These are phyloP conservation scores for Patella depressa DNA, from an alignment of 2,888 invertebrate genomes.

Conservation along the genomic window DNA sequence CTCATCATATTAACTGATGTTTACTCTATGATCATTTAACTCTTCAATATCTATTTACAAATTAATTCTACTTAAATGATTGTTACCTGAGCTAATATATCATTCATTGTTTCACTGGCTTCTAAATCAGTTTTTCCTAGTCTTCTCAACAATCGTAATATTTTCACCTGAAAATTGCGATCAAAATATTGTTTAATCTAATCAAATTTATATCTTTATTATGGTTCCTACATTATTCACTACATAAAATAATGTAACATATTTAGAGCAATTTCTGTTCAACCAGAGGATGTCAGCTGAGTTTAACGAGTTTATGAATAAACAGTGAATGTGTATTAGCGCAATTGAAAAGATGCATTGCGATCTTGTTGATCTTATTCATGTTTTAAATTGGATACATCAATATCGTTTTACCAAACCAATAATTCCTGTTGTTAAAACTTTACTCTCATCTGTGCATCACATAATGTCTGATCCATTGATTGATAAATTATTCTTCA, in stretches of 20 bases:
- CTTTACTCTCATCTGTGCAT: neutral
- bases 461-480: neutral
- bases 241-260: too few species aligned
- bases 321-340: too few species aligned
- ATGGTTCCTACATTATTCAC: too few species aligned
- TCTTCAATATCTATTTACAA: too few species aligned
- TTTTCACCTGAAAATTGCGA: conserved; percentile 84
- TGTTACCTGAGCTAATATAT: conserved; percentile 93
- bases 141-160: conserved; percentile 92
- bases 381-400: neutral
- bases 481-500: neutral
- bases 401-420: neutral
- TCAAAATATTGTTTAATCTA: neutral
- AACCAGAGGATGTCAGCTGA: too few species aligned
- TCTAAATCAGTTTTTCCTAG: conserved; percentile 96
- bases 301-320: too few species aligned
- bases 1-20: too few species aligned
- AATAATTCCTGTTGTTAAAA: neutral
- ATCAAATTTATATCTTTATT: too few species aligned
- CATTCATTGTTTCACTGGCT: conserved; percentile 99
- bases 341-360: too few species aligned
- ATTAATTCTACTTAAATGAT: neutral
- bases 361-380: too few species aligned
- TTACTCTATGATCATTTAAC: too few species aligned
- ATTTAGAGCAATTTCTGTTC: too few species aligned